Conservation (phyloP, 2,113 vertebrate genomes). For the Pelmatolapia mariae region DNA sequence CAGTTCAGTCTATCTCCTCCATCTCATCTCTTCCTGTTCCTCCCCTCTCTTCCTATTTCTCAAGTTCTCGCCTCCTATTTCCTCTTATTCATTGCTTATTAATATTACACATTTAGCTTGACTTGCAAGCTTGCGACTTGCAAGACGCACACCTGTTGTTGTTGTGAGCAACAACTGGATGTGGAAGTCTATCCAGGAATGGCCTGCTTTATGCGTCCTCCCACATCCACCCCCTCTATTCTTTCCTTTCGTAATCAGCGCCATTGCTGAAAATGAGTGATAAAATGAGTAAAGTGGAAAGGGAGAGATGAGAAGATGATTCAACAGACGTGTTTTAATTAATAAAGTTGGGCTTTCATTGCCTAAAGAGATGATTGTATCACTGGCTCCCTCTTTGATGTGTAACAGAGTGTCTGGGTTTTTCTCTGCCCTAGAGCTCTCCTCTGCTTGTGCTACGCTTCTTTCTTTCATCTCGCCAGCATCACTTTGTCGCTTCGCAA, state of each 20-base stretch:
- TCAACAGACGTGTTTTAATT: slow-evolving; percentile 56
- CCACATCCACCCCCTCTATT: background rate
- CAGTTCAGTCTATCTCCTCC: slow-evolving; percentile 54
- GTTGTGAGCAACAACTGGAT: slow-evolving; percentile 36
- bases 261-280: slow-evolving; percentile 19
- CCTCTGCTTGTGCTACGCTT: slow-evolving; percentile 8
- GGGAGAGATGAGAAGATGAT: slow-evolving; percentile 32
- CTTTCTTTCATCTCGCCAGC: slow-evolving; percentile 36
- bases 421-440: slow-evolving; percentile 45
- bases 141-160: slow-evolving; percentile 54
- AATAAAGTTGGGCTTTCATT: slow-evolving; percentile 44
- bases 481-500: slow-evolving; percentile 16
- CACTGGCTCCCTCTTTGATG: slow-evolving; percentile 54
- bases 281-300: slow-evolving; percentile 13
- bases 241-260: background rate
- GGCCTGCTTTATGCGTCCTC: background rate
- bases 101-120: slow-evolving; percentile 13
- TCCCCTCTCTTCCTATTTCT: background rate
- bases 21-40: slow-evolving; percentile 48
- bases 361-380: slow-evolving; percentile 59
- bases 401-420: slow-evolving; percentile 48
- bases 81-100: slow-evolving; percentile 15
- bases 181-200: background rate
- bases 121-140: background rate
- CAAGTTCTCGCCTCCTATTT: slow-evolving; percentile 15